Base-by-base conservation (phyloP, 2,888 invertebrate species). In the Caenorhabditis imperialis region DNA sequence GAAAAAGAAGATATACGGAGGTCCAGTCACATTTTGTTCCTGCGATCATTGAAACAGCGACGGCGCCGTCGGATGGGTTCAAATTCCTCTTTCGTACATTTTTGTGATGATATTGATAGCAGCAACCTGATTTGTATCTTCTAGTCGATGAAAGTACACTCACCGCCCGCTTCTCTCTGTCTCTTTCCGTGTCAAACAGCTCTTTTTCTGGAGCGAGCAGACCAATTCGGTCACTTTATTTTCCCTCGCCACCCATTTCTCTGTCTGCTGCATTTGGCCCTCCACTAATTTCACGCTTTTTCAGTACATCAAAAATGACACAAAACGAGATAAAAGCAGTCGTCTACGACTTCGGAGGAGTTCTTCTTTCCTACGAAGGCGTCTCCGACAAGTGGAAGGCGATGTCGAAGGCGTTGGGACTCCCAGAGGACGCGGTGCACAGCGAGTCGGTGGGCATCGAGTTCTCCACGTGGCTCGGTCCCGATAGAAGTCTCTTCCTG, bases 331-430 rank as follows among this genome's bases (percentile, higher is more conserved):
- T 81, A 44, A 75, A 76, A 65, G 77, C 69, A 3, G 81, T 79
- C 7, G 78, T 81, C 14, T 81, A 77, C 47, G 81, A 81, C 40
- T 77, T 75, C 20, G 78, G 78, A 18, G 81, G 81, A 54, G 81
- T 81, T 35, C 25, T 81, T 7, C 58, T 79, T 3, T 79, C 79
- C 5, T 79, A 77, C 40, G 75, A 70, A 16, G 55, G 47, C 7
- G 62, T 77, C n/a, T 10, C 10, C 25, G 51, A 48, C 1, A 55
- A 70, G 27, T 79, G 79, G 67, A 45, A 53, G n/a, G 62, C 30
- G 12, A 74, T 74, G 69, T 61, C 61, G 10, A 22, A 23, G 27
- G n/a, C 53, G 7, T 37, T 74, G 7, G 74, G 74, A 40, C 50
- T 74, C n/a, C 61, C 61, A 35, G 51, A 55, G 3, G 33, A 54